These are phyloP conservation scores for Phortica variegata DNA, from an alignment of 1,140 invertebrate species.

Conservation along the genomic window DNA sequence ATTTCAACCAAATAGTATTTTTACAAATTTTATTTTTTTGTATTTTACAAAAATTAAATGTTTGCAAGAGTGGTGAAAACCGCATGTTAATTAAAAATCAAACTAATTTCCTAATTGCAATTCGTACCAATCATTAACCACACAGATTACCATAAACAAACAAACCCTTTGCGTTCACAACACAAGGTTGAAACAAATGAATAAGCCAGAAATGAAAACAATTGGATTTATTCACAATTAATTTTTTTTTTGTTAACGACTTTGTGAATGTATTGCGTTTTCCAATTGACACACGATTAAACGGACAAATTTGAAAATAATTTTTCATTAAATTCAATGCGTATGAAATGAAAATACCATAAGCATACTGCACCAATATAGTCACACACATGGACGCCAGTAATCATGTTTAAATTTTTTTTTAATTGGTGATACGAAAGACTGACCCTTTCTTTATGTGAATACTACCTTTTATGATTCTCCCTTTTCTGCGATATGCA, in stretches of 20 bases:
- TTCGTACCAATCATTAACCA: constrained; percentile 50
- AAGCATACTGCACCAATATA: not conserved
- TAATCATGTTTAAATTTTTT: constrained; percentile 8
- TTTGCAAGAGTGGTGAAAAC: no score
- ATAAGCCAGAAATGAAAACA: not conserved
- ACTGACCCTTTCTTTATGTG: not conserved
- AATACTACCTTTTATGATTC: constrained; percentile 9
- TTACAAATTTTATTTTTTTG: no score
- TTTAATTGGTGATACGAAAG: constrained; percentile 1
- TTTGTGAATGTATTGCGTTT: constrained; percentile 25
- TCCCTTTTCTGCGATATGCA: no score
- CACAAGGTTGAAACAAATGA: no score
- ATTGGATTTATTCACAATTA: constrained; percentile 12
- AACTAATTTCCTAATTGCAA: constrained; percentile 55
- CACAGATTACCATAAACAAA: constrained; percentile 18
- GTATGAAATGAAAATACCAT: constrained; percentile 46
- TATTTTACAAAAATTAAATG: no score
- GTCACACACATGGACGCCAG: constrained; percentile 9
- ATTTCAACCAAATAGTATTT: no score
- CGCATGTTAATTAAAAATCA: constrained; percentile 55
- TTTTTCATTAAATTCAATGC: constrained; percentile 53
- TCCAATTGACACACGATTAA: constrained; percentile 52
- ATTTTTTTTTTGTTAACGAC: constrained; percentile 35
- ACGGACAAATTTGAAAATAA: constrained; percentile 54
- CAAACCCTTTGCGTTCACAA: no score